Base-by-base conservation (phyloP, 2,113 vertebrate species). In the Protobothrops flavoviridis region DNA sequence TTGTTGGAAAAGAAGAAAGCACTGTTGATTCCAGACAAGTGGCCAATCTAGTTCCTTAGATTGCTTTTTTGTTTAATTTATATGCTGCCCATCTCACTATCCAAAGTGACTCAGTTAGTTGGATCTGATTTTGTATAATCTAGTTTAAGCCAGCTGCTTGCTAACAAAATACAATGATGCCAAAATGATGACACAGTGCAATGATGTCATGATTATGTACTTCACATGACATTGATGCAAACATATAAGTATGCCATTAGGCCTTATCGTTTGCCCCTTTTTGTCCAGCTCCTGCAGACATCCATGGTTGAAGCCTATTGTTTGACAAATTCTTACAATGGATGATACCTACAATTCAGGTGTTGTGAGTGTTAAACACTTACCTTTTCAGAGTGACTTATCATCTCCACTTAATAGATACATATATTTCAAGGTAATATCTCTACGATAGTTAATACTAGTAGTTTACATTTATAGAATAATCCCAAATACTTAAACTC, bases 381-480 rank as follows among this genome's bases (percentile, higher is more conserved):
- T 92, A 26, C 3, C 0, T 3, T 87, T 10, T 0, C 90, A 89
- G 56, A 52, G 57, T 39, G 39, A 50, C 20, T 91, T 57, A 91
- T 1, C 15, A 48, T 74, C 5, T 87, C 5, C 26, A n/a, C 39
- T 91, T 85, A 55, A 81, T 85, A 55, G 21, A 57, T 12, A 43
- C 57, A 4, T 91, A 9, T 45, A 81, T 23, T 81, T 43, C 23
- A 85, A 55, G 33, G 17, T 3, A 91, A 3, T 45, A 56, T 59
- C 59, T 39, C 56, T 5, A 61, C 2, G 0, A 0, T 89, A 8
- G 6, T 20, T 56, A 7, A 59, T 59, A 50, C 8, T 50, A 50
- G 17, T 61, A 85, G 94, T 74, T 92, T 21, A 17, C 12, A 91
- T 56, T 24, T 23, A 39, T 29, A 33, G 81, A 5, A 85, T 0